Base-by-base conservation (phyloP, 2,113 vertebrate species). In the Mellivora capensis region DNA sequence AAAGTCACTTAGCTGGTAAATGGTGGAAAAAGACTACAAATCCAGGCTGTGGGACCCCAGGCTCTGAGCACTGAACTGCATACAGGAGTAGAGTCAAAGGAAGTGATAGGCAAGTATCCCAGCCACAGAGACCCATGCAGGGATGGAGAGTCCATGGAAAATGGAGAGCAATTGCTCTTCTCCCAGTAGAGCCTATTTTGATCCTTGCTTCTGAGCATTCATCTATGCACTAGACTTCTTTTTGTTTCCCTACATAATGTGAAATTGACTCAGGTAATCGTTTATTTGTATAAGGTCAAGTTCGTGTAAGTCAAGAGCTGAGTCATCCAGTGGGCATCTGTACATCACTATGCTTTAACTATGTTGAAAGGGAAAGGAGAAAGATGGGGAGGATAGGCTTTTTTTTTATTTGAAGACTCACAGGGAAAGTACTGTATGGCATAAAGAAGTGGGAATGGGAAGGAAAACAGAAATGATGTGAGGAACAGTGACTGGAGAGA, bases 191-290 rank as follows among this genome's bases (percentile, higher is more conserved):
- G 27, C 21, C 8, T 37, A 15, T 79, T 87, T 76, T 2, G 39
- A 34, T 25, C 6, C 29, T 76, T 59, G 11, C 29, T 81, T 93
- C 57, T 82, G 42, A 77, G 39, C 54, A 49, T 47, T 94, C 13
- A 71, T 54, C 18, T 80, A 18, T 29, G 15, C 12, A n/a, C 10
- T 87, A 13, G 18, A 85, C 47, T 82, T n/a, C 39, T 89, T 88
- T 93, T 67, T 81, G 25, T 96, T 96, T 97, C 25, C 87, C 87
- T 27, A 62, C 7, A 37, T 52, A 85, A 77, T 83, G 20, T 31
- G 72, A 96, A 79, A 59, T 31, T 76, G 34, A 37, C 57, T 82
- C 96, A 77, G 29, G 21, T 71, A 86, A 97, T 96, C 57, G 64
- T 89, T 39, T 91, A 81, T 89, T 39, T 88, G 11, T 87, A 15